Evolutionary conservation across 2,113 vertebrate genomes (phyloP).

Genomic region (Colistium nudipinnis): DNA sequence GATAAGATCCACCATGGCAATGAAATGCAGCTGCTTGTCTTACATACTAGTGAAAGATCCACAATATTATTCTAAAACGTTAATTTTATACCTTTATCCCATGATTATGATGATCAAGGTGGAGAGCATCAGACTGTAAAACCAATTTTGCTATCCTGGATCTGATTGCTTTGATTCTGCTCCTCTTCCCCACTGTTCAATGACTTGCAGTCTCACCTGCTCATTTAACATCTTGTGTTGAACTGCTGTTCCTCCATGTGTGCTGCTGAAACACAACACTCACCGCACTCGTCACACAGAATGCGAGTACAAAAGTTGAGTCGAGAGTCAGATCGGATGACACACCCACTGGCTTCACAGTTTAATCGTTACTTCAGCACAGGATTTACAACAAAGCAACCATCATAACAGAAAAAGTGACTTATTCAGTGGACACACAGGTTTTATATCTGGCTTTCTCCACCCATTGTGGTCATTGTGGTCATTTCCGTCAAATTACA

Average conservation of each 20-base stretch:
- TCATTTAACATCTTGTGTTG: conserved; percentile 39
- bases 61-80: not conserved
- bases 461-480: no score
- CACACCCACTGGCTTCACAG: no score
- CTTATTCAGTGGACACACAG: no score
- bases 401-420: no score
- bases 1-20: no score
- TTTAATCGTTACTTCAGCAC: no score
- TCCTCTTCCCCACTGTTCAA: conserved; percentile 12
- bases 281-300: not conserved
- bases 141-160: not conserved
- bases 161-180: not conserved
- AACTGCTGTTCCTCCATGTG: conserved; percentile 47
- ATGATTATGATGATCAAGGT: not conserved
- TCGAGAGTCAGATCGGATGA: no score
- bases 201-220: conserved; percentile 33
- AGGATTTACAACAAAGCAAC: no score
- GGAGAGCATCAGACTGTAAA: not conserved
- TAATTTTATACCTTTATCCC: not conserved
- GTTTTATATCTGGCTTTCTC: no score
- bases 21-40: not conserved
- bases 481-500: no score
- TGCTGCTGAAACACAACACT: conserved; percentile 21
- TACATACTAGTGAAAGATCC: not conserved
- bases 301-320: no score